These are phyloP conservation scores for Illadopsis cleaveri DNA, from an alignment of 2,113 vertebrate species.

Conservation along the genomic window DNA sequence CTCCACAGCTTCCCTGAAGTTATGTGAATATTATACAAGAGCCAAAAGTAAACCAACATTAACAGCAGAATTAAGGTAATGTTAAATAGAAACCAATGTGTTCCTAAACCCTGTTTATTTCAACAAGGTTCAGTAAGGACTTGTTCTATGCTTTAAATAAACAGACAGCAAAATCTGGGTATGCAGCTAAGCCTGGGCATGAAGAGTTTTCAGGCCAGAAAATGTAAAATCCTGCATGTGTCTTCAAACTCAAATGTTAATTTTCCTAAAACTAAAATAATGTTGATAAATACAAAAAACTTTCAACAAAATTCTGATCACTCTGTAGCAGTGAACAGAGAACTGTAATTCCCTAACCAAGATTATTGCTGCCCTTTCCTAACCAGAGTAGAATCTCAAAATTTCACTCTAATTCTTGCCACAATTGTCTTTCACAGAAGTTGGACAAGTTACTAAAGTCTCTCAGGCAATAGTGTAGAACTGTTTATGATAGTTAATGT, in stretches of 20 bases:
- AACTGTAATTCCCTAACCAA: not conserved
- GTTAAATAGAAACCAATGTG: not conserved
- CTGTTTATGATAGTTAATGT: not conserved
- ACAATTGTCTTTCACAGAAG: not conserved
- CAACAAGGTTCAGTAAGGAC: not conserved
- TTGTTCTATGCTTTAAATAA: not conserved
- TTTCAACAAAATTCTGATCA: not conserved
- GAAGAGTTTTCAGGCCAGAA: not conserved
- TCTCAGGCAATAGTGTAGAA: not conserved
- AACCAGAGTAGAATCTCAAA: not conserved
- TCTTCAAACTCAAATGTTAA: not conserved
- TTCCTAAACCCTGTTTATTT: not conserved
- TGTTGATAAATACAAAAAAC: not conserved
- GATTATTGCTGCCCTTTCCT: not conserved
- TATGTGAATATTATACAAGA: not conserved
- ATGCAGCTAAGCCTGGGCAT: not conserved
- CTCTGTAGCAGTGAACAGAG: not conserved
- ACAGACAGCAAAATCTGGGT: not conserved
- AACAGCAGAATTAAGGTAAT: not conserved
- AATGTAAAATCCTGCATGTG: not conserved
- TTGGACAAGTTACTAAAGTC: not conserved
- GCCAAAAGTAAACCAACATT: not conserved
- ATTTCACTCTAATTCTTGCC: not conserved
- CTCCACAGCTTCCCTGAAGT: not conserved
- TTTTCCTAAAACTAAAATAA: not conserved